Percentiles rank a stretch among this genome's conserved stretches.
phyloP scores from a whole-genome alignment of 2,113 vertebrate genomes.

The Eulemur macaco region DNA sequence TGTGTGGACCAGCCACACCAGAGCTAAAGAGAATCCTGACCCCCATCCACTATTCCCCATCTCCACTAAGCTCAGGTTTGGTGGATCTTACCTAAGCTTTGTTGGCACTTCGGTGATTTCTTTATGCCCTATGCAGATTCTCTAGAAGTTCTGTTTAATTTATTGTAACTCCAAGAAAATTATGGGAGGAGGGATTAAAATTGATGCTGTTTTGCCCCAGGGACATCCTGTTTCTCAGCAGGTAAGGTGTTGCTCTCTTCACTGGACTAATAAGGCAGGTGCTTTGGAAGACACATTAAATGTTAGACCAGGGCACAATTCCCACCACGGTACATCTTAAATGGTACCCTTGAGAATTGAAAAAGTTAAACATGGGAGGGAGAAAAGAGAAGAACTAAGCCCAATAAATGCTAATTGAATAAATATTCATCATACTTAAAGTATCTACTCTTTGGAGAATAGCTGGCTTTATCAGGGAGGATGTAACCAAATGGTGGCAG shows the following conservation, averaged over 20 bases:
- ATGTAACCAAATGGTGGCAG: neutral
- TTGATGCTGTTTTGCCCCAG: neutral
- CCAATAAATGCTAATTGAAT: slow-evolving; percentile 52
- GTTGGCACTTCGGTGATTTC: neutral
- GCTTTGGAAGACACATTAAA: slow-evolving; percentile 35
- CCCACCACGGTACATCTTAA: slow-evolving; percentile 46
- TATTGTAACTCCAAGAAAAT: slow-evolving; percentile 25
- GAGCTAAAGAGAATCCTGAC: neutral
- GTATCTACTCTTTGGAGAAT: slow-evolving; percentile 20
- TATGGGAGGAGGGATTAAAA: neutral
- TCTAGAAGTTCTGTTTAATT: slow-evolving; percentile 11
- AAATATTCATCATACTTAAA: neutral
- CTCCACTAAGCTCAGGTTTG: neutral
- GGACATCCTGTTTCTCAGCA: slow-evolving; percentile 4
- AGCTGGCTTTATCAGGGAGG: neutral
- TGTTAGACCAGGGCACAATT: slow-evolving; percentile 34
- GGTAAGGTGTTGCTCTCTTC: slow-evolving; percentile 28
- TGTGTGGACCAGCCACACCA: neutral
- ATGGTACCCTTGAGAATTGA: slow-evolving; percentile 44
- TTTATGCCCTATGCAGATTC: neutral
- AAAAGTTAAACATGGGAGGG: neutral
- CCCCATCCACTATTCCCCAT: neutral
- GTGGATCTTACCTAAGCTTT: neutral
- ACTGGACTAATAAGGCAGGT: slow-evolving; percentile 44
- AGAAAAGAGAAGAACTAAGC: neutral